These are phyloP conservation scores for Cyphomyrmex costatus DNA, from an alignment of 1,140 invertebrate species.

Conservation along the genomic window DNA sequence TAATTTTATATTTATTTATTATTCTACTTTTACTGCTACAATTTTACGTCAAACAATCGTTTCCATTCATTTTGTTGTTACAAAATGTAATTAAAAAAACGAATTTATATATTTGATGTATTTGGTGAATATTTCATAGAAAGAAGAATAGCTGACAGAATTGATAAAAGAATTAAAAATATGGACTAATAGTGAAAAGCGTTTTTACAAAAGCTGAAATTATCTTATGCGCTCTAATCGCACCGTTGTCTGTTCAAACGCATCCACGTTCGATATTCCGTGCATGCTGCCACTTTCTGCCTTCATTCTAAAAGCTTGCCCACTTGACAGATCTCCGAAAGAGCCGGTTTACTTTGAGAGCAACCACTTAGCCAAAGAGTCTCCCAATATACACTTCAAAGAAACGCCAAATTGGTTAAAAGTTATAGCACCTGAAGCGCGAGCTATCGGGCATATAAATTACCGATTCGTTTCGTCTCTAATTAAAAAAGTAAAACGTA, in stretches of 20 bases:
- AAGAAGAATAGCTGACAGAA: too few relatives aligned
- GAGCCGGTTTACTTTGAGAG: conserved; percentile 60
- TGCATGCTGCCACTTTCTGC: conserved; percentile 46
- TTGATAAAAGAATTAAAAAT: conserved; percentile 10
- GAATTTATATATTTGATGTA: neutral
- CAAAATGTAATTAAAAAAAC: neutral
- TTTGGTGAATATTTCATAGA: neutral
- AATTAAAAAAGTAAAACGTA: neutral
- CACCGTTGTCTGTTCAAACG: conserved; percentile 41
- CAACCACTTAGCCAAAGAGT: conserved; percentile 54
- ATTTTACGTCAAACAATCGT: neutral
- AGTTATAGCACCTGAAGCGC: conserved; percentile 58
- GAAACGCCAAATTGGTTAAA: conserved; percentile 60
- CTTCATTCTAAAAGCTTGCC: conserved; percentile 55
- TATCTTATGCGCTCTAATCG: conserved; percentile 35
- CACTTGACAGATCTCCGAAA: conserved; percentile 57
- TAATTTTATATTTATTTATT: neutral
- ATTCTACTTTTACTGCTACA: neutral
- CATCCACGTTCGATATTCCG: conserved; percentile 38
- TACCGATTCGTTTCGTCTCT: neutral
- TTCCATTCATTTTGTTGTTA: neutral
- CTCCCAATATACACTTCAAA: conserved; percentile 62
- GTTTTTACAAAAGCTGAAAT: conserved; percentile 36
- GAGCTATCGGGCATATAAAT: conserved; percentile 32
- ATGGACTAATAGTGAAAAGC: neutral